Percentiles rank a stretch among this genome's conserved stretches.
Evolutionary conservation across 2,113 vertebrate species (phyloP).

Genomic region (Dermatemys mawii): DNA sequence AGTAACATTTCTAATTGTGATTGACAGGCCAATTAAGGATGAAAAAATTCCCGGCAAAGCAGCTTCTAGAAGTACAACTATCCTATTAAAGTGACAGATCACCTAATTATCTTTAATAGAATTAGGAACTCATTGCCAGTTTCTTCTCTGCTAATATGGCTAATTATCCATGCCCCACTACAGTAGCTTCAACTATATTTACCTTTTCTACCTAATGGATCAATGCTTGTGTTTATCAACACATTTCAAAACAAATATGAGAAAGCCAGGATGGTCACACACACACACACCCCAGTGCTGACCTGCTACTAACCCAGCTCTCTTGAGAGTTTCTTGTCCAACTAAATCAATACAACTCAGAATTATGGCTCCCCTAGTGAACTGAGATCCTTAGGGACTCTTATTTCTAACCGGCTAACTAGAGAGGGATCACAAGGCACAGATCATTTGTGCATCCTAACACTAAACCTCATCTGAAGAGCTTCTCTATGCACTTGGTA

Average conservation of each 20-base stretch:
- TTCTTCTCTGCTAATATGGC: conserved; percentile 32
- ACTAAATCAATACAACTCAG: not conserved
- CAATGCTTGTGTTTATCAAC: not conserved
- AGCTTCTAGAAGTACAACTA: conserved; percentile 30
- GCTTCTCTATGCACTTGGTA: too few species aligned
- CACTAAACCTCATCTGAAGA: too few species aligned
- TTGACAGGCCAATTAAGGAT: conserved; percentile 65
- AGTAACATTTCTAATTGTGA: conserved; percentile 40
- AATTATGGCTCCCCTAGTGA: not conserved
- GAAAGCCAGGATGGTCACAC: rapidly evolving
- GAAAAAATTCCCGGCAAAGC: conserved; percentile 48
- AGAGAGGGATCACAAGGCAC: not conserved
- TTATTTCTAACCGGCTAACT: not conserved
- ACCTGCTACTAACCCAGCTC: not conserved
- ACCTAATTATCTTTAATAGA: conserved; percentile 55
- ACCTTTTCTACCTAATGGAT: conserved; percentile 30
- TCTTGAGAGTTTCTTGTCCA: not conserved
- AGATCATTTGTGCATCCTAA: too few species aligned
- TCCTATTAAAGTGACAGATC: conserved; percentile 48
- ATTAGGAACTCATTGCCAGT: conserved; percentile 7
- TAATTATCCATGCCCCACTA: conserved; percentile 48
- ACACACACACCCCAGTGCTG: not conserved
- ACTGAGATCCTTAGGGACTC: not conserved
- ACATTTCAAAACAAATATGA: not conserved
- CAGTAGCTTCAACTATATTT: conserved; percentile 42